Evolutionary conservation across 2,797 vertebrate species (phyloP), one percentile per base, ranked within the genome.

Genomic region (Dryobates pubescens): DNA sequence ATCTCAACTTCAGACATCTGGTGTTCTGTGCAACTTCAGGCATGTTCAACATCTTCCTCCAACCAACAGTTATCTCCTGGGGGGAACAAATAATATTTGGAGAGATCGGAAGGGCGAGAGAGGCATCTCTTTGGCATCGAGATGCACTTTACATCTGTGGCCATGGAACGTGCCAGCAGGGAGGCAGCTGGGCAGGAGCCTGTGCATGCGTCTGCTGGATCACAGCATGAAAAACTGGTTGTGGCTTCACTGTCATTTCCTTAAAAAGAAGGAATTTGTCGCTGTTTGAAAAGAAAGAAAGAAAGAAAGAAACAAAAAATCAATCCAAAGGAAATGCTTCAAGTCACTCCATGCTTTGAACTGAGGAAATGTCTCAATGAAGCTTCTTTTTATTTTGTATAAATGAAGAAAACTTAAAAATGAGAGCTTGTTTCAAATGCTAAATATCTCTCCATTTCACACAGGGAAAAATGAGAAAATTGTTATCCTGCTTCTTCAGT

Each of bases 301-400:
- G 13, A 41, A 41, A 41, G 13, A 82, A 49, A 12, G n/a, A 79
- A 49, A n/a, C n/a, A 13, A 49, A 7, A 24, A 49, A 23, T 49
- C 45, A 22, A 49, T 51, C 23, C 23, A 24, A 51, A 82, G 51
- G 41, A 90, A 87, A 69, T 2, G 8, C 80, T 92, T 88, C 75
- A 89, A 77, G 76, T 84, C 49, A 51, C 23, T 90, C 57, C 32
- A 6, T n/a, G 26, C 69, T 93, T 89, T 92, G 75, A 89, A n/a
- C 8, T 17, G 12, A 29, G 16, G 32, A 71, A 90, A 82, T 32
- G 14, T 81, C 95, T 92, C 80, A 89, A 18, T 57, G 18, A 29
- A 58, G 43, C 3, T 53, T 82, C 81, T 49, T 77, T 15, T 68
- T 15, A 43, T 43, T 43, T 23, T 49, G 7, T 22, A 13, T 11